Conservation (phyloP, 2,797 vertebrate species). For the Eurystomus glaucurus region DNA sequence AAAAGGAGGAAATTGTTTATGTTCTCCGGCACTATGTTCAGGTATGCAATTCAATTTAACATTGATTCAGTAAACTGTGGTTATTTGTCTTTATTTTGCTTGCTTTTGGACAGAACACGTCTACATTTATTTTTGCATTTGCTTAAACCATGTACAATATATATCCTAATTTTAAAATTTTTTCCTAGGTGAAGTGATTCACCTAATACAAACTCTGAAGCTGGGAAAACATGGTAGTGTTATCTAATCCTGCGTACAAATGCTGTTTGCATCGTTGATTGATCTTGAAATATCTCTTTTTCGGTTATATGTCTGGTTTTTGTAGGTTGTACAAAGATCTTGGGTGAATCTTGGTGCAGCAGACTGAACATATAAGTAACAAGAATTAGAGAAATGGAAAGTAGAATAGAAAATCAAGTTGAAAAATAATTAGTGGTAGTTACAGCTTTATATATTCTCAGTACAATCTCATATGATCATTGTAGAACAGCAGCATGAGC, state of each 20-base stretch:
- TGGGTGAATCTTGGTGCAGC: neutral
- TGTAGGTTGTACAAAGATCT: rapidly evolving
- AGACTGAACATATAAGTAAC: neutral
- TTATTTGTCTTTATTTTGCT: neutral
- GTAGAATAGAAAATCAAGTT: neutral
- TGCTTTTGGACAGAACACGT: neutral
- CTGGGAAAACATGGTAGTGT: neutral
- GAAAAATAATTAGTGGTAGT: neutral
- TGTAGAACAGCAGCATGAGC: neutral
- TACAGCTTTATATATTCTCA: neutral
- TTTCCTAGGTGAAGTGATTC: neutral
- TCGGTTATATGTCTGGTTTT: neutral
- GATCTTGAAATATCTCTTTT: neutral
- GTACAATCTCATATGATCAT: neutral
- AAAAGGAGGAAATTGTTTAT: conserved; percentile 89
- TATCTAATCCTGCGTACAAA: neutral
- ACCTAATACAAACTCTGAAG: neutral
- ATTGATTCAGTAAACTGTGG: neutral
- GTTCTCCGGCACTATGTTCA: conserved; percentile 93
- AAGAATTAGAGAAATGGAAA: neutral
- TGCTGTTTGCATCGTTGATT: neutral
- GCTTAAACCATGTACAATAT: neutral
- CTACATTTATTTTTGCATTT: neutral
- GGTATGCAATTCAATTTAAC: conserved; percentile 82
- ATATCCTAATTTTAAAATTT: neutral